Evolutionary conservation across 1,140 invertebrate species (phyloP).

Genomic region (Caenorhabditis inopinata): DNA sequence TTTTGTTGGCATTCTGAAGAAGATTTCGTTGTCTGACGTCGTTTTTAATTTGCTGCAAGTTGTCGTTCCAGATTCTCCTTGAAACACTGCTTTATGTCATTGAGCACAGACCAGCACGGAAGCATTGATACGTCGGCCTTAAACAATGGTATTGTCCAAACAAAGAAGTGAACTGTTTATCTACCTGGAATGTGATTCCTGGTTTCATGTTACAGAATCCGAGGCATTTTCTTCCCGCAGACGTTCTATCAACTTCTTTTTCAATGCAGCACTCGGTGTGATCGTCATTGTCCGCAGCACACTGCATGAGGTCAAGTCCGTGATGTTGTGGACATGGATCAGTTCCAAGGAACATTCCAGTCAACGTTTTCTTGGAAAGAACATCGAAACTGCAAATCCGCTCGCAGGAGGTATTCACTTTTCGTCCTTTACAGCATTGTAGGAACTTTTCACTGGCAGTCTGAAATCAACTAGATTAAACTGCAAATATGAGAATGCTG

Average conservation of each 20-base stretch:
- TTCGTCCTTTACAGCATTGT: constrained; percentile 50
- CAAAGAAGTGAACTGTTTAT: not conserved
- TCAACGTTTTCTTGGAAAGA: constrained; percentile 61
- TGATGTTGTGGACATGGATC: constrained; percentile 60
- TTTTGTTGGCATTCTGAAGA: not conserved
- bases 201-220: constrained; percentile 62
- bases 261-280: constrained; percentile 51
- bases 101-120: constrained; percentile 59
- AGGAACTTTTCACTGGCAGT: constrained; percentile 53
- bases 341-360: constrained; percentile 61
- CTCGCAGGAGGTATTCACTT: constrained; percentile 57
- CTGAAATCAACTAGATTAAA: constrained; percentile 5
- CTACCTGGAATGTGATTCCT: constrained; percentile 58
- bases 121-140: constrained; percentile 52
- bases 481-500: not conserved
- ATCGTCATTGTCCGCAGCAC: constrained; percentile 59
- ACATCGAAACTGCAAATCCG: constrained; percentile 60
- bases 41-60: not conserved
- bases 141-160: not conserved
- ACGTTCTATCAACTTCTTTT: constrained; percentile 44
- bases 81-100: constrained; percentile 62
- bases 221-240: constrained; percentile 57
- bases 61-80: constrained; percentile 55
- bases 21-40: not conserved
- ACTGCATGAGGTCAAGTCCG: constrained; percentile 57